A percentile compares a stretch with the other conserved stretches of the same genome.
Evolutionary conservation across 2,888 invertebrate genomes (phyloP).

Genomic region (Muschampia plurimacula): DNA sequence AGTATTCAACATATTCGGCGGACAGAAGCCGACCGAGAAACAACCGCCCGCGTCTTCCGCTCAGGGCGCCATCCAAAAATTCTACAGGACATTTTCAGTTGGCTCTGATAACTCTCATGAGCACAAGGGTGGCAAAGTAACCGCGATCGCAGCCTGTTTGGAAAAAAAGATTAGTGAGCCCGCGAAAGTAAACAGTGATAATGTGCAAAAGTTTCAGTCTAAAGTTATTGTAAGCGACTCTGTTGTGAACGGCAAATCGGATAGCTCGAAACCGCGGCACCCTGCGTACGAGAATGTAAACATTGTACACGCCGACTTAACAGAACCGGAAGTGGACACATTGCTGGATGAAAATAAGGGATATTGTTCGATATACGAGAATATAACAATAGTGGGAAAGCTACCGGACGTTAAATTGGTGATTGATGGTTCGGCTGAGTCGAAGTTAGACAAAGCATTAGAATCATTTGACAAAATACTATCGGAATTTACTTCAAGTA

Average conservation of each 20-base stretch:
- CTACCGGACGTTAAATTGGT: conserved; percentile 48
- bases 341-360: conserved; percentile 76
- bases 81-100: conserved; percentile 83
- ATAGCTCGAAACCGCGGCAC: conserved; percentile 57
- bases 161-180: conserved; percentile 79
- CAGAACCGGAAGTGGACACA: conserved; percentile 52
- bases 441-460: conserved; percentile 76
- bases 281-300: conserved; percentile 82
- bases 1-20: conserved; percentile 84
- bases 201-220: conserved; percentile 70
- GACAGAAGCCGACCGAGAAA: conserved; percentile 82
- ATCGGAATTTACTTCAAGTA: conserved; percentile 71
- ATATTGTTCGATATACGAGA: conserved; percentile 80
- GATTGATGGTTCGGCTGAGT: conserved; percentile 56
- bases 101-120: conserved; percentile 70
- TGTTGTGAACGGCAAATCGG: conserved; percentile 62
- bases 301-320: conserved; percentile 59
- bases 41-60: conserved; percentile 66
- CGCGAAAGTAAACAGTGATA: conserved; percentile 67
- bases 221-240: conserved; percentile 62
- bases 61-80: conserved; percentile 76
- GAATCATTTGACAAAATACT: conserved; percentile 82
- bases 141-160: conserved; percentile 78
- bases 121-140: conserved; percentile 77
- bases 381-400: conserved; percentile 75